Evolutionary conservation across 2,113 vertebrate species (phyloP), one percentile per base, ranked within the genome.

Genomic region (Butorides virescens): DNA sequence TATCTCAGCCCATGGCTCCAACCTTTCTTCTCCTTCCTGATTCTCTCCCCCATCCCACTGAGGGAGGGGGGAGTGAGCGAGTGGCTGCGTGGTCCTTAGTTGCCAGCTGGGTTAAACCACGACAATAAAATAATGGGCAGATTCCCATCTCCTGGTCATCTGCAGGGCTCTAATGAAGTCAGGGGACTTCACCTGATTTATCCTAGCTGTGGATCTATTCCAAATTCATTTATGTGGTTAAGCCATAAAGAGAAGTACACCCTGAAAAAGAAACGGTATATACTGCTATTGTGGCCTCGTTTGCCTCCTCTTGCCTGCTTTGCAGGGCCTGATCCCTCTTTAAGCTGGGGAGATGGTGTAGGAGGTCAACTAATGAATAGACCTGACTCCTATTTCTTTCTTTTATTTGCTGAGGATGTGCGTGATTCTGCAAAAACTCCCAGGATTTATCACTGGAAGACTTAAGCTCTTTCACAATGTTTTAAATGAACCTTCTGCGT

Each of bases 401-500:
- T 86, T 88, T 77, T n/a, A 32, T 0, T 0, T 65, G 44, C 37
- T 5, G 4, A 87, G 15, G 11, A 55, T 32, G 44, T 56, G 26
- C 3, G 0, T 44, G 67, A 53, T 70, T 78, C 30, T 73, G 23
- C 63, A 92, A 70, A 26, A 42, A 29, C 50, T 88, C 53, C 4
- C 36, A 52, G 83, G 59, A 77, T 66, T 95, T 91, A 25, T 37
- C 22, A 14, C 37, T 67, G 74, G 22, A 79, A 86, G 36, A 72
- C 15, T 68, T 56, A 72, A 73, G 21, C 22, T 63, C 32, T 91
- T 91, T 63, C 13, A 42, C 21, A 74, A 30, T 47, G 50, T 83
- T 94, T 92, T 92, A 84, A 96, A 94, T 84, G 26, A 88, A 63
- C 20, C 18, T 83, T 77, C 37, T 92, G 79, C 55, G 47, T 84